Evolutionary conservation across 2,797 vertebrate species (phyloP).

Genomic region (Amniataba percoides): DNA sequence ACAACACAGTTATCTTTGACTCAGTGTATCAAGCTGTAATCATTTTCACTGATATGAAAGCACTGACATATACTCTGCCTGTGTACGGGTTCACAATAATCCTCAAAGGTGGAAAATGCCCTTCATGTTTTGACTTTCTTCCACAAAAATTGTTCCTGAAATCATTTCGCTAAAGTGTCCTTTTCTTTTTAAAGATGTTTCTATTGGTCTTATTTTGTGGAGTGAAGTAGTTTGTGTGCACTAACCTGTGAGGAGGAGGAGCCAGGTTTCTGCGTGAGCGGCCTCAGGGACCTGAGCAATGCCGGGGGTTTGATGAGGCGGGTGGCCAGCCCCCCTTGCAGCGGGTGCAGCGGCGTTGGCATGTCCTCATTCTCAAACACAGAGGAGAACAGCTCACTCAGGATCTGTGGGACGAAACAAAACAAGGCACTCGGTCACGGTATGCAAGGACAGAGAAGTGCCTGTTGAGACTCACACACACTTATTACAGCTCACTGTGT

Average conservation of each 20-base stretch:
- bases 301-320: constrained; percentile 86
- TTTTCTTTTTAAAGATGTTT: neutral
- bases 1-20: neutral
- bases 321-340: constrained; percentile 77
- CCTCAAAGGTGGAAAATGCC: neutral
- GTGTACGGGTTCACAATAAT: too few species aligned
- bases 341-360: constrained; percentile 83
- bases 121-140: neutral
- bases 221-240: neutral
- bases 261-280: constrained; percentile 70
- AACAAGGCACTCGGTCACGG: neutral
- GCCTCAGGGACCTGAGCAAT: constrained; percentile 81
- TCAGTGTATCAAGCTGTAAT: neutral
- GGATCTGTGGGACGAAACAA: constrained; percentile 79
- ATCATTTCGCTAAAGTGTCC: neutral
- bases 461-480: neutral
- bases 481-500: neutral
- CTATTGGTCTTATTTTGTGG: neutral
- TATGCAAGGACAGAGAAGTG: accelerated
- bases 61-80: too few species aligned
- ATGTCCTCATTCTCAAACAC: constrained; percentile 89
- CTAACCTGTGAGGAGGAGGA: constrained; percentile 84
- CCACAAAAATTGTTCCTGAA: too few species aligned
- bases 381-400: constrained; percentile 91
- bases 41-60: neutral